Conservation (phyloP, 1,140 invertebrate genomes). For the Achatina immaculata region DNA sequence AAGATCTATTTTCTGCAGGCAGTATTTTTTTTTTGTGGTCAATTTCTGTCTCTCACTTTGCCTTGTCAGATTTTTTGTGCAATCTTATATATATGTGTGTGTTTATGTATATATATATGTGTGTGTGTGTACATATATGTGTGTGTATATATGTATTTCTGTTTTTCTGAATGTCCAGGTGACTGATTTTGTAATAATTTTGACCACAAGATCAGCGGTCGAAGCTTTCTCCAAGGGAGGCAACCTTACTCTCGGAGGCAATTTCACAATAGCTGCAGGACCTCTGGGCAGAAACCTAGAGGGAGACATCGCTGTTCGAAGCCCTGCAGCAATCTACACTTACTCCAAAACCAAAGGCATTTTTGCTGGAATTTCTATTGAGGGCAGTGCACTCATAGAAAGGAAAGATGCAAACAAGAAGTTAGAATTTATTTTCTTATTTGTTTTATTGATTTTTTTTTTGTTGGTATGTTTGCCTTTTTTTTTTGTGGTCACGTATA, state of each 20-base stretch:
- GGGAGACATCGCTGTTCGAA: slow-evolving; percentile 62
- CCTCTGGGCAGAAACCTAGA: slow-evolving; percentile 65
- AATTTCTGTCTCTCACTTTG: no score
- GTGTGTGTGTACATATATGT: no score
- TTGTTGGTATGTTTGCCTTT: background rate
- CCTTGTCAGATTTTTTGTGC: no score
- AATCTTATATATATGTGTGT: no score
- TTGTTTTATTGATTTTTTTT: background rate
- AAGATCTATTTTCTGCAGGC: no score
- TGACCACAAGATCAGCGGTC: slow-evolving; percentile 61
- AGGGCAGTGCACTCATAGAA: slow-evolving; percentile 66
- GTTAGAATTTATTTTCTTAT: slow-evolving; percentile 41
- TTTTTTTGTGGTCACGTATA: no score
- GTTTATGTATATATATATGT: no score
- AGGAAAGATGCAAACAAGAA: slow-evolving; percentile 69
- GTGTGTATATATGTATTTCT: background rate
- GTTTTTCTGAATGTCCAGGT: slow-evolving; percentile 48
- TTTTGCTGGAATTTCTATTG: slow-evolving; percentile 67
- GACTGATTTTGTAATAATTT: slow-evolving; percentile 68
- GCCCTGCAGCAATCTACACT: slow-evolving; percentile 66
- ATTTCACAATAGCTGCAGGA: slow-evolving; percentile 67
- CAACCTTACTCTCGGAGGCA: slow-evolving; percentile 68
- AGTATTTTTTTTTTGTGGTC: no score
- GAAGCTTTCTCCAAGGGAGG: slow-evolving; percentile 69
- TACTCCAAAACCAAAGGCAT: slow-evolving; percentile 69